Base-by-base conservation (phyloP, 2,797 vertebrate genomes). In the Cyprinodon diabolis region DNA sequence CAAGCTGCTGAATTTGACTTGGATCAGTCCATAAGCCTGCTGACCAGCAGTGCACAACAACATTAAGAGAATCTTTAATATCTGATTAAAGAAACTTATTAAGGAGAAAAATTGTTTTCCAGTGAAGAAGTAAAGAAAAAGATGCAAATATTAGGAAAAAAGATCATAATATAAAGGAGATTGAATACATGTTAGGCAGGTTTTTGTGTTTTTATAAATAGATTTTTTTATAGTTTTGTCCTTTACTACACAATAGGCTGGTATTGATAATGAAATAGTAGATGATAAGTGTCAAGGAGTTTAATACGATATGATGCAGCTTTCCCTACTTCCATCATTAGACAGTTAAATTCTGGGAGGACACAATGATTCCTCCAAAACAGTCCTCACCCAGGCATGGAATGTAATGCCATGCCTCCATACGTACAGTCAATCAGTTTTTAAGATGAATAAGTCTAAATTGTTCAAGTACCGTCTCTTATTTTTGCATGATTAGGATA, bases 381-480 rank as follows among this genome's bases (percentile, higher is more conserved):
- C 47, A 11, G 47, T 48, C 47, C 47, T 43, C 40, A 6, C 47
- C 47, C 47, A 48, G 47, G 47, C 47, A 6, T 9, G 7, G 13
- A 48, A 12, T 9, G 10, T 48, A 3, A 9, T 48, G 13, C 10
- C 14, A 63, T 21, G 40, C 11, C 17, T 43, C 11, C 17, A 63
- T n/a, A 4, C 17, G 30, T 37, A 19, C 58, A 62, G 17, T 30
- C 58, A 1, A 62, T 35, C 37, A 4, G 37, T 62, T 8, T 17
- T 17, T 82, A 67, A 74, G 84, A 84, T 85, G 76, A 83, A 70
- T 86, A 86, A 71, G 62, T 78, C 79, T 81, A 84, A 74, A 88
- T 87, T 89, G 87, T 90, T 91, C 82, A 80, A 80, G 79, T 88
- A 86, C 87, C 89, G 87, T 69, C 90, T 89, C 89, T 66, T 80